Evolutionary conservation across 2,113 vertebrate genomes (phyloP), one percentile per base, ranked within the genome.

Genomic region (Malaclemys terrapin): DNA sequence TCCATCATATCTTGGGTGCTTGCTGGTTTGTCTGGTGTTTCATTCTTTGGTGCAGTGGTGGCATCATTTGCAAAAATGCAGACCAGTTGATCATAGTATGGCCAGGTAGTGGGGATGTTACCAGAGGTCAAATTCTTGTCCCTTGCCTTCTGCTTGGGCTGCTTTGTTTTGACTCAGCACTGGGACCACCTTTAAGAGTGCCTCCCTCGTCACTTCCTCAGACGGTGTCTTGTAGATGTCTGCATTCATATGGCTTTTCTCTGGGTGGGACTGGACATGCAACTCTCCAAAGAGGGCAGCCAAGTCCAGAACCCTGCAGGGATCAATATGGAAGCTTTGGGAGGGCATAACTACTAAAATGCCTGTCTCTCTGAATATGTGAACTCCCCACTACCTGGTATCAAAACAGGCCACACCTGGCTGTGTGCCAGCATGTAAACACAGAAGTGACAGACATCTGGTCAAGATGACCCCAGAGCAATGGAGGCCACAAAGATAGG

Each of bases 401-500:
- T 8, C 86, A 72, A n/a, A 13, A 5, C 38, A 87, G 45, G 81
- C 10, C 11, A 42, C 38, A 42, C 22, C 69, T 45, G 53, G 38
- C 89, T 57, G 2, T n/a, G 16, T 72, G 87, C 8, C 88, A 89
- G 80, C 78, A 94, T 4, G 0, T 88, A 88, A 93, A 89, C 1
- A 1, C 5, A 20, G 93, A 82, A 80, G 20, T 19, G 56, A 1
- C 79, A 16, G 54, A 1, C 79, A 6, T 75, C 27, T 1, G 52
- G 56, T 80, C 81, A 59, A 92, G 92, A 9, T 78, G 13, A 25
- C 53, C 82, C 80, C 17, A 86, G 1, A 87, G 85, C 81, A 42
- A 29, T 0, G 2, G 10, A 38, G 42, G 56, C 11, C 0, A 1
- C 42, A 65, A 38, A 0, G 0, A 31, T 1, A 65, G 80, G 14